A percentile compares a stretch with the other conserved stretches of the same genome.
Evolutionary conservation across 2,113 vertebrate genomes (phyloP).

Genomic region (Aspidoscelis tigris): DNA sequence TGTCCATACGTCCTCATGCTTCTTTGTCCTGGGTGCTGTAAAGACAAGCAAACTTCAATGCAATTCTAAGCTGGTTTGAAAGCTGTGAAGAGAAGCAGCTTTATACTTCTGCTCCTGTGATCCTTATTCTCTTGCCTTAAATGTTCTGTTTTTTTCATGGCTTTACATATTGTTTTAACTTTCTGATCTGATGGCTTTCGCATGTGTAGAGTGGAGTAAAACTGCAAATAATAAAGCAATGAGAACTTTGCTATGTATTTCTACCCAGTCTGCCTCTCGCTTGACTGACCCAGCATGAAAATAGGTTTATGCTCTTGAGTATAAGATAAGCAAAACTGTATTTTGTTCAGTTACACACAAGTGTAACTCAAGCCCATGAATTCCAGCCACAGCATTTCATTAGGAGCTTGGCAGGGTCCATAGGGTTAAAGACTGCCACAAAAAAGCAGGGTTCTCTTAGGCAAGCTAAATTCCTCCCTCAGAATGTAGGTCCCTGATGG

Average conservation of each 20-base stretch:
- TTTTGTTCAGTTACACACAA: background rate
- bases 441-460: background rate
- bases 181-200: background rate
- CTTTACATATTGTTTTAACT: background rate
- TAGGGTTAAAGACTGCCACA: background rate
- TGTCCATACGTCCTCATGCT: too few species aligned
- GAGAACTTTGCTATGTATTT: conserved; percentile 5
- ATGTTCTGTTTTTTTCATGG: background rate
- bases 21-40: too few species aligned
- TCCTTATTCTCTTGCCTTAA: background rate
- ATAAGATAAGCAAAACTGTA: background rate
- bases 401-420: conserved; percentile 9
- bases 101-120: background rate
- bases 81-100: too few species aligned
- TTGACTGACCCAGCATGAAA: conserved; percentile 4
- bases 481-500: conserved; percentile 48
- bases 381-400: conserved; percentile 1
- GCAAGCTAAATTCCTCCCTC: conserved; percentile 38
- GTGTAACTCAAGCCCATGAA: background rate
- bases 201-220: too few species aligned
- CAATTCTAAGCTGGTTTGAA: too few species aligned
- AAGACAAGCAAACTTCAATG: too few species aligned
- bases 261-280: rapidly evolving
- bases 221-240: background rate
- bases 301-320: background rate